Base-by-base conservation (phyloP, 2,888 invertebrate genomes). In the Conomelus anceps region DNA sequence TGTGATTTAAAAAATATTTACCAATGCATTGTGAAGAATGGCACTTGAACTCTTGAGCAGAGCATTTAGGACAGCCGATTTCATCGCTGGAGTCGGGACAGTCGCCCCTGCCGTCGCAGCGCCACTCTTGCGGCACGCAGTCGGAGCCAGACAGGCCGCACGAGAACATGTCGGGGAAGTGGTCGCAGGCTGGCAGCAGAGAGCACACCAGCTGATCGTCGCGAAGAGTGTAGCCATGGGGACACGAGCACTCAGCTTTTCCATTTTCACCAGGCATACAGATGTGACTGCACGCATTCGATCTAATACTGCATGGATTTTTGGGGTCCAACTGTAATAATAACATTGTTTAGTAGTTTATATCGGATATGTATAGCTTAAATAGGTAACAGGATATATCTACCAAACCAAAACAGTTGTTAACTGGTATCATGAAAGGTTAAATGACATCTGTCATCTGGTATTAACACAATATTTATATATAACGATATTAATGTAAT, bases 61-160 rank as follows among this genome's bases (percentile, higher is more conserved):
- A 93, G 93, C 98, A 98, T n/a, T 95, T 94, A 11, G 96, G 95
- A 93, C 96, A 95, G 91, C 96, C 94, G 89, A 96, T 94, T 93
- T 97, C 97, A 93, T 98, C 98, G 17, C 97, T 96, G 88, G 96
- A 96, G 93, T 97, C 97, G 0, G 95, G 94, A 93, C 98, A 98
- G 93, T 98, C 98, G 89, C 95, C 94, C 92, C 96, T 96, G 0
- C 97, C 96, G 93, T 98, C 98, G 92, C 97, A 97, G 26, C 95
- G 94, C 96, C 96, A 97, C 0, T 94, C 94, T 0, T 94, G 94
- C 0, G 96, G 96, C 90, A 96, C 96, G 92, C 96, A 96, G 91
- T 96, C 96, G 90, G 95, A 95, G 89, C 94, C 94, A 86, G 94
- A 94, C 6, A 94, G 93, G 84, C 95, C 94, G 92, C 97, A 97